Evolutionary conservation across 1,140 invertebrate species (phyloP), one percentile per base, ranked within the genome.

Genomic region (Hesperophylax magnus): DNA sequence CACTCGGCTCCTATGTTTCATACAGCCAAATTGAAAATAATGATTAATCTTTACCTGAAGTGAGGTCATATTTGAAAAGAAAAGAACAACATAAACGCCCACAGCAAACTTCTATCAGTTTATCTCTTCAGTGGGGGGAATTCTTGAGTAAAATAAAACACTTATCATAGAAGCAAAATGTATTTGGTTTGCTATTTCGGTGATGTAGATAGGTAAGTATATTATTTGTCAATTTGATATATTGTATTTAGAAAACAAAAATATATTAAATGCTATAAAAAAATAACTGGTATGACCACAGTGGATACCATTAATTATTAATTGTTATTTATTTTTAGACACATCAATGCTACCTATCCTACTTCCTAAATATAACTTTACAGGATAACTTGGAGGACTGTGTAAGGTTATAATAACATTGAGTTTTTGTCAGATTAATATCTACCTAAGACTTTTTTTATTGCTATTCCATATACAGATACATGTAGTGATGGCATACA

Each of bases 401-500:
- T 67, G 15, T 67, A 67, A 34, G 63, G 63, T 27, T 31, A 27
- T 67, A 67, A 67, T 34, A 67, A 71, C 67, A 71, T 71, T 53
- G 31, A 71, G 67, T 71, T 67, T 39, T 34, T 52, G 34, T 52
- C 39, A 20, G 47, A 17, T 75, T 31, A 17, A 56, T 34, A 47
- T 47, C 17, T 67, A 67, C 14, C 39, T 47, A 47, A 34, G 58
- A 61, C 58, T 77, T 81, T 77, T 81, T 34, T 81, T 81, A 81
- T 81, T 81, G 76, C 80, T 81, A 81, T 81, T 54, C 58, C 63
- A 74, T 53, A 75, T 81, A 79, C 61, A 79, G 39, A 72, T 81
- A 78, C 67, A 78, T 76, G 39, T 79, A 79, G 60, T 79, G 81
- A 77, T 82, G 75, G 53, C 39, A 69, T 78, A 82, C 81, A 82